Conservation (phyloP, 2,113 vertebrate genomes). For the Lepisosteus oculatus region DNA sequence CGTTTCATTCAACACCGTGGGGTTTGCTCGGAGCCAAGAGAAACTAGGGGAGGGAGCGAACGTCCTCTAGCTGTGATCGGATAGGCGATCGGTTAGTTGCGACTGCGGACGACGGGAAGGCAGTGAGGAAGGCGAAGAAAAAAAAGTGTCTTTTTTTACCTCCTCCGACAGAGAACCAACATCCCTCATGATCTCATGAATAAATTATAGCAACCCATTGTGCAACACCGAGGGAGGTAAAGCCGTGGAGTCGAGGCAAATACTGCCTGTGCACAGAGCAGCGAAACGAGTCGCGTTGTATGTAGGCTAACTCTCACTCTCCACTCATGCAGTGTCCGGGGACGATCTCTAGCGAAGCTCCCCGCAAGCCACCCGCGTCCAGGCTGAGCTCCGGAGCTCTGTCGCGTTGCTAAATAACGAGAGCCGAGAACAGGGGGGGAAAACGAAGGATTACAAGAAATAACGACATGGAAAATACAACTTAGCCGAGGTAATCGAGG, state of each 20-base stretch:
- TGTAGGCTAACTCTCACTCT: constrained; percentile 15
- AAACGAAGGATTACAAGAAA: not conserved
- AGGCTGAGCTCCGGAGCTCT: not conserved
- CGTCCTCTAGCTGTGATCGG: constrained; percentile 13
- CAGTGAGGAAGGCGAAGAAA: constrained; percentile 45
- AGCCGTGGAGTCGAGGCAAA: constrained; percentile 44
- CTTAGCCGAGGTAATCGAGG: constrained; percentile 5
- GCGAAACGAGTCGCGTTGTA: not conserved
- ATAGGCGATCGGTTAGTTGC: constrained; percentile 47
- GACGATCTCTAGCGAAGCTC: not conserved
- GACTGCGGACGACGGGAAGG: constrained; percentile 49
- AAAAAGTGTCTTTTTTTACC: constrained; percentile 46
- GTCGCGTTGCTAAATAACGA: too few relatives aligned
- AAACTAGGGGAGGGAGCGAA: constrained; percentile 12
- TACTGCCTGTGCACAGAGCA: constrained; percentile 27
- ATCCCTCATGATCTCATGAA: constrained; percentile 69
- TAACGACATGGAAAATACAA: constrained; percentile 22
- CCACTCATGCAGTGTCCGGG: constrained; percentile 7
- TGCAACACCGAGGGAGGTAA: constrained; percentile 56
- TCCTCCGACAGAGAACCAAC: constrained; percentile 52
- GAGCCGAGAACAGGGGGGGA: too few relatives aligned
- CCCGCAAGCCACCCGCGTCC: constrained; percentile 6
- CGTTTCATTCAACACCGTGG: constrained; percentile 1
- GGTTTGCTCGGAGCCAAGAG: constrained; percentile 7
- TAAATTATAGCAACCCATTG: constrained; percentile 64